Evolutionary conservation across 30 jellyfish, hydroid and myxozoan genomes (phyloP), one percentile per base, ranked within the genome.

Genomic region (Clytia hemisphaerica): DNA sequence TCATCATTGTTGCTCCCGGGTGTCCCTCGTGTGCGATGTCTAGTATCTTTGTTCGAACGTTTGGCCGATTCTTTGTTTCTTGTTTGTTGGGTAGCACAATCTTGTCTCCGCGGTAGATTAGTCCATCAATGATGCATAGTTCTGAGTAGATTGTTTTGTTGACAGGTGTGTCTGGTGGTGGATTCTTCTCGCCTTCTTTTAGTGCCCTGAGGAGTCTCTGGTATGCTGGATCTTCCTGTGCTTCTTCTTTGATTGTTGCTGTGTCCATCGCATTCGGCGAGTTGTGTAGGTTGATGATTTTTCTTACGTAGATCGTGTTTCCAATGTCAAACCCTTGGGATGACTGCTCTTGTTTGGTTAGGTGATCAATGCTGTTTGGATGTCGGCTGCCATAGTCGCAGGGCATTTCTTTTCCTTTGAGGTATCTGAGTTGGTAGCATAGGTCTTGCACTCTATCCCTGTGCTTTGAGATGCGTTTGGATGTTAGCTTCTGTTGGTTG

Each of bases 341-440:
- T 12, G 12, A 12, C n/a, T 42, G 53, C n/a, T 42, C 53, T 12
- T 42, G 12, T 42, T 12, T 9, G n/a, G 53, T 9, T 42, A 42
- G n/a, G n/a, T 42, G 53, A n/a, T 42, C 15, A n/a, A 59, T 59
- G 12, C n/a, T 10, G 67, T 59, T 59, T 9, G 73, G 63, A 15
- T 59, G 73, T 59, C 73, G 61, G 14, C 73, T 59, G 6, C 73
- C 73, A 26, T 59, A 59, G 25, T 59, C 65, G 64, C 64, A 59
- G 6, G 73, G 73, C 73, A 59, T 59, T 21, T 59, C 67, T 22
- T 59, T 27, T 14, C 73, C 73, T 21, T 50, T 50, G 6, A 59
- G 16, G 64, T 59, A 59, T 14, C 64, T 14, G 22, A 59, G 63
- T 16, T 26, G 12, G 73, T 14, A 27, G 67, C 25, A 22, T 10